A percentile compares a stretch with the other conserved stretches of the same genome.
These are phyloP conservation scores for Theropithecus gelada DNA, from an alignment of 2,113 vertebrate species.

Conservation along the genomic window DNA sequence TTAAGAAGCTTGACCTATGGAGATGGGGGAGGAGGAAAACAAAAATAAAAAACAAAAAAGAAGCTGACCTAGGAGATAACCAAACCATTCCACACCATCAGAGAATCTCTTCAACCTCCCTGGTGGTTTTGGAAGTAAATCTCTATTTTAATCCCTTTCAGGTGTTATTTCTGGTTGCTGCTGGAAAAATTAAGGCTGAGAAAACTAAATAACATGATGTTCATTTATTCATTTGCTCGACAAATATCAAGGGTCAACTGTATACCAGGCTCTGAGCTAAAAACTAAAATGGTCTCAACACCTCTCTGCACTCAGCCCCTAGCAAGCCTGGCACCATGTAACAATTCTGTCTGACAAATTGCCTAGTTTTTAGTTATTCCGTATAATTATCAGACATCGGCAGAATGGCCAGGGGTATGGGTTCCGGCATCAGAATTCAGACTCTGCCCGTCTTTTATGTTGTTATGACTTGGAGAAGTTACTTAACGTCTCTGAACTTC, in stretches of 20 bases:
- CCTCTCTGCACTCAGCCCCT: too few relatives aligned
- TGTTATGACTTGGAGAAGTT: neutral
- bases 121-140: neutral
- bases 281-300: neutral
- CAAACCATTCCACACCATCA: neutral
- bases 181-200: neutral
- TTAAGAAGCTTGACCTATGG: neutral
- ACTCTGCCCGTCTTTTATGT: neutral
- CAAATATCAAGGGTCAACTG: neutral
- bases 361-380: neutral
- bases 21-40: too few relatives aligned
- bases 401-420: accelerated
- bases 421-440: accelerated
- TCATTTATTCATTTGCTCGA: neutral
- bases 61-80: neutral
- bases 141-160: neutral
- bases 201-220: accelerated
- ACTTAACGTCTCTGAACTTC: neutral
- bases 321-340: accelerated
- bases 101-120: too few relatives aligned
- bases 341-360: neutral
- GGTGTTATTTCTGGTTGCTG: accelerated
- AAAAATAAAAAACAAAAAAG: too few relatives aligned
- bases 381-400: accelerated
- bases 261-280: neutral